phyloP scores from a whole-genome alignment of 2,797 vertebrate genomes.

The Octomys mimax region DNA sequence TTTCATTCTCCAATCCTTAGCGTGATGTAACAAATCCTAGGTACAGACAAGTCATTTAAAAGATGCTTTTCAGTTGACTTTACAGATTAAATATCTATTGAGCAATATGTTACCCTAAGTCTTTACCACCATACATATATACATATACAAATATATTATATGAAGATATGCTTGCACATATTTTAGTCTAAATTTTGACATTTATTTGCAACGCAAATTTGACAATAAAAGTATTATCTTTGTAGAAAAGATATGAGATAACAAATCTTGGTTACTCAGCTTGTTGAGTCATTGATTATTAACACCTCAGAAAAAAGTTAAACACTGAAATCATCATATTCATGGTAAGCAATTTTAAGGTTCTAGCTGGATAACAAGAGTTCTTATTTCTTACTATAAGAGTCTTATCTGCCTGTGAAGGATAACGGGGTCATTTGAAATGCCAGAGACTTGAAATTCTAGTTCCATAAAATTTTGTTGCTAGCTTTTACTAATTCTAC shows the following conservation, averaged over 20 bases:
- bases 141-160: background rate
- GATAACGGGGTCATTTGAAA: constrained; percentile 53
- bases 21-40: background rate
- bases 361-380: background rate
- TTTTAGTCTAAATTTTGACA: background rate
- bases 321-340: constrained; percentile 20
- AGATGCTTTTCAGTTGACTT: constrained; percentile 21
- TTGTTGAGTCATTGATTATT: constrained; percentile 53
- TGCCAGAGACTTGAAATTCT: constrained; percentile 9
- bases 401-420: constrained; percentile 31
- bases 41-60: background rate
- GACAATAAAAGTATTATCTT: constrained; percentile 57
- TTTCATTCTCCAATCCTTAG: constrained; percentile 3
- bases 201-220: constrained; percentile 34
- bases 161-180: background rate
- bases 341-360: constrained; percentile 6
- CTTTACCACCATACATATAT: background rate
- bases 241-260: constrained; percentile 56
- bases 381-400: constrained; percentile 24
- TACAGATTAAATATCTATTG: constrained; percentile 14
- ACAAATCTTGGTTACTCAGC: constrained; percentile 38
- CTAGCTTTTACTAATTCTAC: constrained; percentile 44
- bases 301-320: constrained; percentile 44
- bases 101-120: background rate
- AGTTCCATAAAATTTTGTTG: constrained; percentile 42